A percentile compares a stretch with the other conserved stretches of the same genome.
Conservation (phyloP, 1,140 invertebrate genomes). For the Acarapis woodi region DNA sequence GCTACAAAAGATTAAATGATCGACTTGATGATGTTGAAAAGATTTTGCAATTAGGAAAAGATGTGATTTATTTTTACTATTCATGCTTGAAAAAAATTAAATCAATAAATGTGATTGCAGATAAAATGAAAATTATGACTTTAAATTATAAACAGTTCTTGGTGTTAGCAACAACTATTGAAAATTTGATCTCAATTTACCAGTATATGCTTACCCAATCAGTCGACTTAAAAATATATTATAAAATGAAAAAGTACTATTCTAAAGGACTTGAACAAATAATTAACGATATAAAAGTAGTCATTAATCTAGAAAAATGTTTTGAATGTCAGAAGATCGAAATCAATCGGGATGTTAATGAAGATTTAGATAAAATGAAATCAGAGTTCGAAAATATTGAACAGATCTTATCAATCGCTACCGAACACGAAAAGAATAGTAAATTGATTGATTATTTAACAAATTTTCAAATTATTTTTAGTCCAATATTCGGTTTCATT, state of each 20-base stretch:
- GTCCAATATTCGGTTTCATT: slow-evolving; percentile 9
- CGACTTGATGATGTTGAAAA: slow-evolving; percentile 8
- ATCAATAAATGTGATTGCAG: not conserved
- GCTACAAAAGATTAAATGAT: slow-evolving; percentile 1
- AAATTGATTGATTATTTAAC: slow-evolving; percentile 1
- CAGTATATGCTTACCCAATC: not conserved
- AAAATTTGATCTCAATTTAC: not conserved
- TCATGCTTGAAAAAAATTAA: slow-evolving; percentile 5
- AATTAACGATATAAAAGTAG: not conserved
- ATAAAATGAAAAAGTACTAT: not conserved
- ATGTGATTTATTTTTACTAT: not conserved
- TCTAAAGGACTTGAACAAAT: not conserved
- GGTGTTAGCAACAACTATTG: slow-evolving; percentile 1
- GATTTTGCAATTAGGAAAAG: slow-evolving; percentile 1
- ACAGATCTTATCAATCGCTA: too few relatives aligned
- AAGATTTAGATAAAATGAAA: slow-evolving; percentile 6
- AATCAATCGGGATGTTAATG: slow-evolving; percentile 4
- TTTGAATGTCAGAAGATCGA: not conserved
- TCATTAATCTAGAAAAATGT: slow-evolving; percentile 8
- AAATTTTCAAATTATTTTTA: slow-evolving; percentile 2
- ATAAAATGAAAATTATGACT: slow-evolving; percentile 1
- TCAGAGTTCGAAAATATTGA: too few relatives aligned
- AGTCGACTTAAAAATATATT: not conserved
- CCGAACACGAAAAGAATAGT: too few relatives aligned
- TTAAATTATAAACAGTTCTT: not conserved